phyloP scores from a whole-genome alignment of 2,888 invertebrate genomes.

The Drosophila cognata region DNA sequence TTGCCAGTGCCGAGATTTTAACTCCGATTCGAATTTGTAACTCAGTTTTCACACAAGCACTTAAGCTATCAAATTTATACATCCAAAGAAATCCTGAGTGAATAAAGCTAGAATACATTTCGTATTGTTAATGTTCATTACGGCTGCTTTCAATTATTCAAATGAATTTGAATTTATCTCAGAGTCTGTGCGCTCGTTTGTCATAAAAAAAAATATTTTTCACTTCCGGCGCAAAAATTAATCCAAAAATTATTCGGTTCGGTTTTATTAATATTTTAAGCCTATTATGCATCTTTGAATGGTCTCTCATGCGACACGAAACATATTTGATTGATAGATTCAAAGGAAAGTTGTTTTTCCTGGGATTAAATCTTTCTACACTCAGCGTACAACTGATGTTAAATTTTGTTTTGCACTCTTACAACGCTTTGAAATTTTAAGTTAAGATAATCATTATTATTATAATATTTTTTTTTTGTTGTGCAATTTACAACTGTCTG shows the following conservation, averaged over 20 bases:
- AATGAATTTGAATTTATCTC: neutral
- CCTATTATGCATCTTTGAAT: neutral
- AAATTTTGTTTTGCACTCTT: neutral
- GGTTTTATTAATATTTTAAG: neutral
- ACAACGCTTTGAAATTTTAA: neutral
- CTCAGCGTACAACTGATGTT: neutral
- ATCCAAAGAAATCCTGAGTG: neutral
- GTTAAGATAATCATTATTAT: neutral
- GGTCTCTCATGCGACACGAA: neutral
- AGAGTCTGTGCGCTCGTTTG: neutral
- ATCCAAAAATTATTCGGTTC: neutral
- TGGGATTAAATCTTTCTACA: neutral
- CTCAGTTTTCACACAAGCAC: neutral
- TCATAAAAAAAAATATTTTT: neutral
- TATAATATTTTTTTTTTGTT: neutral
- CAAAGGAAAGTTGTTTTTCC: constrained; percentile 1
- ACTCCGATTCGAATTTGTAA: constrained; percentile 1
- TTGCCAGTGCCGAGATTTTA: neutral
- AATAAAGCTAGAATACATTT: neutral
- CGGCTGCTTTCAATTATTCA: neutral
- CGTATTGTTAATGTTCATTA: neutral
- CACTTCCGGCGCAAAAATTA: neutral
- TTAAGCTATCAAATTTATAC: neutral
- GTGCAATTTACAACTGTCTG: neutral
- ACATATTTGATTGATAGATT: neutral